Base-by-base conservation (phyloP, 35 echinoderm and acorn worm species). In the Apostichopus parvimensis region DNA sequence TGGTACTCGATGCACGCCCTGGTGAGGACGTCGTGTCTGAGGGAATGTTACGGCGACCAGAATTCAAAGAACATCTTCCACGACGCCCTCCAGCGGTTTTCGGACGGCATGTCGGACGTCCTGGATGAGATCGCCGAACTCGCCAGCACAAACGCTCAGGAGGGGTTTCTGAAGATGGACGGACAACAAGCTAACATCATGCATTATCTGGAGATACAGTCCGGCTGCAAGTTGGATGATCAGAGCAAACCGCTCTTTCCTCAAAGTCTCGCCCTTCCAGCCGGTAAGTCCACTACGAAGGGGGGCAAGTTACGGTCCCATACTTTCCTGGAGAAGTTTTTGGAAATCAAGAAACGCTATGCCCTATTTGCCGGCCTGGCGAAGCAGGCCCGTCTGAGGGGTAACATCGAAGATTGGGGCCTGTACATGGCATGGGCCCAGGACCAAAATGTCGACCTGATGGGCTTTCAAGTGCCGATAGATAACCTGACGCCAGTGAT, bases 1-100 rank as follows among this genome's bases (percentile, higher is more conserved):
- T 91, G 89, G 89, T 91, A 91, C 73, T 91, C 89, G 2, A 91
- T 91, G 89, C 89, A 91, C 20, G 52, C 89, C 8, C 73, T 91
- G 6, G 89, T 91, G 5, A 18, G 89, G 14, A 91, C 89, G 6
- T 57, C 89, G 6, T 91, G 89, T 54, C 52, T 91, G 45, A 23
- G 76, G 56, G 89, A 91, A 23, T 78, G 89, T 53, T 79, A 58
- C 25, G 8, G 18, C 9, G 52, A 78, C 21, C 73, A 91, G 54
- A 91, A 77, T 91, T 77, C 89, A 5, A 91, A 78, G 89, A 79
- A 91, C 72, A 17, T 60, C 4, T 91, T 91, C 76, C 89, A 91
- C 45, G 76, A 91, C 79, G 89, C 89, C 73, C 71, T 91, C 5
- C 53, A 79, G 21, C 28, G 59, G 13, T 91, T 91, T 52, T 91